phyloP scores from a whole-genome alignment of 2,797 vertebrate genomes.

The Anguilla pacifica region DNA sequence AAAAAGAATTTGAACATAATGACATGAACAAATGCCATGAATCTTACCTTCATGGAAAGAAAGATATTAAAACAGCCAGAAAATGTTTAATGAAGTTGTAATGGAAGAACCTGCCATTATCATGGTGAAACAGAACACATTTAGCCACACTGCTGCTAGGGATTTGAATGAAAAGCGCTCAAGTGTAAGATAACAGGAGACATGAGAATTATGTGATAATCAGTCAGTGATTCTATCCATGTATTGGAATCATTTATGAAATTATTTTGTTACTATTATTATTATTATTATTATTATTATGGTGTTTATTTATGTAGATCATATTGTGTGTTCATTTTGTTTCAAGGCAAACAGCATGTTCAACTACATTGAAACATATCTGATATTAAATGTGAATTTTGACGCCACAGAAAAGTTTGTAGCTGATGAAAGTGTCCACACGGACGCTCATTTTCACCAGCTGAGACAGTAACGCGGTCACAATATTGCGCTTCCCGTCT shows the following conservation, averaged over 20 bases:
- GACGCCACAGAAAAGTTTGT: not conserved
- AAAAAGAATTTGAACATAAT: not conserved
- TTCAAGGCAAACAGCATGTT: not conserved
- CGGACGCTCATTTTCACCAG: slow-evolving; percentile 8
- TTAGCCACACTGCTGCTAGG: not conserved
- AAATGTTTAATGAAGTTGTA: not conserved
- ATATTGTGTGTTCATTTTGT: not conserved
- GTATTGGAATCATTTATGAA: not conserved
- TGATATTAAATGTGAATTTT: slow-evolving; percentile 9
- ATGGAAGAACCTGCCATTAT: not conserved
- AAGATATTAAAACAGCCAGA: not conserved
- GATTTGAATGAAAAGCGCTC: not conserved
- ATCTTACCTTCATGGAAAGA: not conserved
- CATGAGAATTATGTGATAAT: not conserved
- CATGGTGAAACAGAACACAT: not conserved
- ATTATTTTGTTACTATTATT: too few relatives aligned
- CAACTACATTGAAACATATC: not conserved
- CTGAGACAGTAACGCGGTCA: not conserved
- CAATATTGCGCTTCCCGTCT: slow-evolving; percentile 2
- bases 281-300: too few relatives aligned
- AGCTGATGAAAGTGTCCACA: slow-evolving; percentile 2
- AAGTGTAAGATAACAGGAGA: not conserved
- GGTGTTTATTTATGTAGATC: not conserved
- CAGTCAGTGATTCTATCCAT: not conserved
- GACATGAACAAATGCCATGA: not conserved